Base-by-base conservation (phyloP, 1,140 invertebrate genomes). In the Pachyrhynchus sulphureomaculatus region DNA sequence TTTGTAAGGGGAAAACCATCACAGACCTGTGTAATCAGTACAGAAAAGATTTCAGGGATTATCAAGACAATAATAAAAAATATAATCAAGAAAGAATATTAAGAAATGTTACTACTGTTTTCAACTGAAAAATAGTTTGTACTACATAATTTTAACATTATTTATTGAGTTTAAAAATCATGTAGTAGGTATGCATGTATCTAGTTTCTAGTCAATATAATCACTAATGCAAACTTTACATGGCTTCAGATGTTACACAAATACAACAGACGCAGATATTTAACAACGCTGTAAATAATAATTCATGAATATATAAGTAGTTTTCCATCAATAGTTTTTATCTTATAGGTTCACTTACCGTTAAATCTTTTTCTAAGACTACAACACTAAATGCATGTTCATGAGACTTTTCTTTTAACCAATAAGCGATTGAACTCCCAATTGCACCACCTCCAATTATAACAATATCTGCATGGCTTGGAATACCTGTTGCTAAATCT, bases 381-480 rank as follows among this genome's bases (percentile, higher is more conserved):
- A 88, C 83, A 8, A 96, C 84, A 56, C 81, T 84, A 4, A 93
- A 75, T 68, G 86, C 82, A 32, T 83, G 77, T n/a, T 80, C 68
- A 65, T 86, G 83, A 2, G 71, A 65, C 71, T 85, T 83, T 64
- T 89, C 77, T 76, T 95, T 96, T 0, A 99, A 68, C 86, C 88
- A 97, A 76, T 91, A 99, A 0, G 96, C 96, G 52, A 90, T 86
- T 0, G 94, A 88, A 21, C 92, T 90, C 0, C 96, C 97, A 29
- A 98, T 88, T 1, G 89, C 85, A 33, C 96, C 96, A 37, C 96
- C 96, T 10, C 97, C 96, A 69, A 99, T 89, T 44, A 99, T 86
- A 0, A 94, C 74, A 67, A 97, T 75, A 80, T 99, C 96, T 57
- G 86, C 83, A 73, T 88, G 81, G 37, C 77, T 76, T 54, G 86